Base-by-base conservation (phyloP, 2,113 vertebrate genomes). In the Prunella fulvescens region DNA sequence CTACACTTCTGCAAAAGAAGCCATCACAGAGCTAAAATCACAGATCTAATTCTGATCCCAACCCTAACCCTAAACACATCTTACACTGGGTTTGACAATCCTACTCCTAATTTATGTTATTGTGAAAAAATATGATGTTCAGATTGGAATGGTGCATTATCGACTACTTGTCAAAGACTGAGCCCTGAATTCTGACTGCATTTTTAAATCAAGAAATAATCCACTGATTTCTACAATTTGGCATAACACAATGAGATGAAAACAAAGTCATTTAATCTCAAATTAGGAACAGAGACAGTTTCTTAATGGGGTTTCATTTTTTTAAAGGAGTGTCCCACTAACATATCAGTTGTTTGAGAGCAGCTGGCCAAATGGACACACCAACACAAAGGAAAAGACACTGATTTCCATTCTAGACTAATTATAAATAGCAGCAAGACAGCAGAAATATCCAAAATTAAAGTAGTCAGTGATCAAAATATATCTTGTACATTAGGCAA, bases 371-470 rank as follows among this genome's bases (percentile, higher is more conserved):
- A 85, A 61, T 42, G 26, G 72, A 53, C 60, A 67, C 54, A 83
- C 11, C 40, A 76, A 62, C 42, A 73, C 19, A 60, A 79, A 28
- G 48, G 45, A 35, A 78, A 12, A 93, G 71, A 81, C 23, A 48
- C 20, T 45, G 8, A 71, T 53, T 88, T 84, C 62, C 58, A 88
- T 61, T 56, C 61, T 54, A 58, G 50, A 70, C 45, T 81, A 76
- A 95, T 79, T 90, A 92, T 80, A 96, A 95, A 96, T 69, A 93
- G 88, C 78, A 97, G 47, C 7, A 23, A 93, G 83, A 86, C 60
- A 86, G 74, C 28, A 90, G 57, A 96, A 92, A 92, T 51, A 95
- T 35, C 65, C 65, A 81, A 90, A 91, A 92, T 71, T 69, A 73
- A 85, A 91, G 88, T 31, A 22, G 2, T 73, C 67, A 81, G 70